phyloP scores from a whole-genome alignment of 2,888 invertebrate genomes.

The Lasioglossum zephyrum region DNA sequence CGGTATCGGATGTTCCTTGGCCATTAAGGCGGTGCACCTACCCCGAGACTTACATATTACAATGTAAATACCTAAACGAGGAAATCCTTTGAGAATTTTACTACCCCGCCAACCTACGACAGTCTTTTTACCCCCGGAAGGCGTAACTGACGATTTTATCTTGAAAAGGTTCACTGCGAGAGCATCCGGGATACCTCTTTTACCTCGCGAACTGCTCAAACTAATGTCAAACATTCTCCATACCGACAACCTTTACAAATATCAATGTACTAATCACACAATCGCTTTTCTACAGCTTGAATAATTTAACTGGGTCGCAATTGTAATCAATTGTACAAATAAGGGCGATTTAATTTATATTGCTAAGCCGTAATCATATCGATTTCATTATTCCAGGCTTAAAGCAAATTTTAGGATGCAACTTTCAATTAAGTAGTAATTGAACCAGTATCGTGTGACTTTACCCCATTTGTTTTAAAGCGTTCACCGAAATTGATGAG shows the following conservation, averaged over 20 bases:
- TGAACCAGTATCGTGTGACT: too few species aligned
- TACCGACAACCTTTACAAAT: neutral
- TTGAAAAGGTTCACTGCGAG: conserved; percentile 24
- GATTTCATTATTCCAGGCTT: too few species aligned
- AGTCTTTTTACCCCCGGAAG: conserved; percentile 57
- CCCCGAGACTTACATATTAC: conserved; percentile 9
- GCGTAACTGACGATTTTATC: conserved; percentile 61
- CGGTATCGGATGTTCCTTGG: conserved; percentile 48
- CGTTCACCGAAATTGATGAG: neutral
- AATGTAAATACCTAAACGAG: conserved; percentile 16
- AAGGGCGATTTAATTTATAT: neutral
- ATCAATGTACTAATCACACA: neutral
- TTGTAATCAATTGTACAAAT: neutral
- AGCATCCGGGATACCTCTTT: neutral
- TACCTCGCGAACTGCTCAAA: neutral
- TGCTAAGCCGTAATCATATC: neutral
- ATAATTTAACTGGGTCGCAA: neutral
- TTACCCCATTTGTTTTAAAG: too few species aligned
- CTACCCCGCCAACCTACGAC: conserved; percentile 21
- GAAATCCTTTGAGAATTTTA: conserved; percentile 40
- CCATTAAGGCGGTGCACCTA: conserved; percentile 55
- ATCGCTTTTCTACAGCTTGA: neutral
- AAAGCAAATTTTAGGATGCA: too few species aligned
- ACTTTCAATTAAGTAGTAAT: too few species aligned
- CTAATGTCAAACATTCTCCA: neutral